Base-by-base conservation (phyloP, 2,888 invertebrate species). In the Drosophila barbarae region DNA sequence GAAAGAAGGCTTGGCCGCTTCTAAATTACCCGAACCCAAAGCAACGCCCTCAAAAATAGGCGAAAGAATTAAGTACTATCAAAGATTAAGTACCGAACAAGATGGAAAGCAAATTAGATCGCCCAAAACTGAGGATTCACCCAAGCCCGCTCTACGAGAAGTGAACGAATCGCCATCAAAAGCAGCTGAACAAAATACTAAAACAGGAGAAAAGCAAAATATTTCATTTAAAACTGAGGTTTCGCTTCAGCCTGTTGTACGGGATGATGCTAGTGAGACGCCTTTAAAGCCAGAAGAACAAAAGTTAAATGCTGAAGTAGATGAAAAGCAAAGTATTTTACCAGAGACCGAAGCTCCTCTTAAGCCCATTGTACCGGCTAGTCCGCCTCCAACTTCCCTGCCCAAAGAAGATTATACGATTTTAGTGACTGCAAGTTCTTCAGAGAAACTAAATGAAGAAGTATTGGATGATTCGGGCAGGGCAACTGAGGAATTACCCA, bases 21-120 rank as follows among this genome's bases (percentile, higher is more conserved):
- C 87, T 23, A 79, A 72, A 57, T 71, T 78, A 86, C 7, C 12
- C 21, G 55, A 53, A 9, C 21, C 21, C 5, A 32, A 9, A 28
- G 28, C 28, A 10, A 21, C 36, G 9, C 54, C 54, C 9, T 56
- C 55, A 15, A 54, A 30, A n/a, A 15, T 54, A 54, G 21, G 36
- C 12, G 28, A 54, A 15, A 7, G 15, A 50, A 54, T 23, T 35
- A 51, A 35, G 50, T 12, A 34, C 5, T 26, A 54, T 50, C 26
- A 54, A 26, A 23, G 10, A 18, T 26, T 50, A 50, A 50, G 26
- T 10, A 26, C 34, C 18, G 55, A 56, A 30, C 55, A 36, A 53
- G 47, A 18, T 23, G 34, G 10, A 15, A 36, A 54, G 4, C 21
- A 12, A 13, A 35, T 12, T 13, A 36, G 2, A 21, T 26, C 12